These are phyloP conservation scores for Calliopum simillimum DNA, from an alignment of 2,888 invertebrate species.

Conservation along the genomic window DNA sequence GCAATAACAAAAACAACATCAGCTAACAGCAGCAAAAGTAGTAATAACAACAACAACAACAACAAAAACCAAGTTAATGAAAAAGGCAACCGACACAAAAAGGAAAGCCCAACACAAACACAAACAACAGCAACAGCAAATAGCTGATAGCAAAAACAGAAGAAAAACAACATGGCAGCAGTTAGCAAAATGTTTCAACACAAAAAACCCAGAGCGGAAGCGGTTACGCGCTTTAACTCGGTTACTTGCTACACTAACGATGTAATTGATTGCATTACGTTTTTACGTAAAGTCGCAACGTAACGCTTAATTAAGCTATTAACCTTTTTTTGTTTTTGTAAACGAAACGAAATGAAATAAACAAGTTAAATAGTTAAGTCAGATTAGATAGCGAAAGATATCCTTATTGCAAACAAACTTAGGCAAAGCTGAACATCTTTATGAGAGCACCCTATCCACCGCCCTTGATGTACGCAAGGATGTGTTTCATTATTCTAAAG, in stretches of 20 bases:
- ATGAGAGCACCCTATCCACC: no score
- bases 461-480: no score
- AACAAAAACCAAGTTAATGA: background rate
- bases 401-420: no score
- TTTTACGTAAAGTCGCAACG: slow-evolving; percentile 3
- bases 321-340: no score
- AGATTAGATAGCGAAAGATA: no score
- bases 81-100: background rate
- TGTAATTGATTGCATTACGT: slow-evolving; percentile 30
- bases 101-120: background rate
- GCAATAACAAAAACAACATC: slow-evolving; percentile 11
- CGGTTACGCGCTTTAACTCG: slow-evolving; percentile 3
- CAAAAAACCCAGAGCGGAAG: background rate
- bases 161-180: background rate
- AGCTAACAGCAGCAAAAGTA: slow-evolving; percentile 13
- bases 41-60: slow-evolving; percentile 3
- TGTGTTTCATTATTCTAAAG: no score
- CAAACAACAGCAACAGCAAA: background rate
- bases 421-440: no score
- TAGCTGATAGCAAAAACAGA: background rate
- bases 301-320: background rate
- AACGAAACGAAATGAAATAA: no score
- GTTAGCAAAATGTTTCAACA: background rate
- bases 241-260: slow-evolving; percentile 11
- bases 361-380: no score